Evolutionary conservation across 2,113 vertebrate species (phyloP).

Genomic region (Sclerurus mexicanus): DNA sequence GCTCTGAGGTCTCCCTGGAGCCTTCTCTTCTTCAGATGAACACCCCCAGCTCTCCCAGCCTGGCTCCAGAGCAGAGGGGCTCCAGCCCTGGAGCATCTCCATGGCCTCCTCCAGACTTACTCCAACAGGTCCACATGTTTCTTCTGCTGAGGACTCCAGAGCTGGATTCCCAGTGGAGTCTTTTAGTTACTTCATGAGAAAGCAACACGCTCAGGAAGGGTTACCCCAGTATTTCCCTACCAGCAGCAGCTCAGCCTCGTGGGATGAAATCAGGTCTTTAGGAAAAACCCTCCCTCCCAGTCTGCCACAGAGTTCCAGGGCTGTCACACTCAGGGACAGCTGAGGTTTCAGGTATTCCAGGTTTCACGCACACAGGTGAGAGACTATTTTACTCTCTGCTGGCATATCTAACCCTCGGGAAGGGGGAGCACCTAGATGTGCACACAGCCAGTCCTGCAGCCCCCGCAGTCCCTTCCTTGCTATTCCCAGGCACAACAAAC

Average conservation of each 20-base stretch:
- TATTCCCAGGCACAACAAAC: background rate
- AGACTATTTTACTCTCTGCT: background rate
- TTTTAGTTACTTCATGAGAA: background rate
- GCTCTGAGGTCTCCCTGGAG: background rate
- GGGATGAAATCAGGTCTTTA: background rate
- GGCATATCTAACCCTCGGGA: too few species aligned
- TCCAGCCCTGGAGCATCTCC: background rate
- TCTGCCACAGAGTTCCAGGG: rapidly evolving
- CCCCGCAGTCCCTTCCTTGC: too few species aligned
- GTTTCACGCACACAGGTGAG: background rate
- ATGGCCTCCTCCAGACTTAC: background rate
- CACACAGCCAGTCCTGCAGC: background rate
- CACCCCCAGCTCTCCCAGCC: background rate
- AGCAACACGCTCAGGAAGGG: background rate
- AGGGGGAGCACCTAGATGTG: background rate
- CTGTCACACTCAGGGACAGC: background rate
- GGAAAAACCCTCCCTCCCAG: background rate
- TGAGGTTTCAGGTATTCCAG: background rate
- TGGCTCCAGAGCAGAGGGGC: background rate
- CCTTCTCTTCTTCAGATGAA: background rate
- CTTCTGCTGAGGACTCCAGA: background rate
- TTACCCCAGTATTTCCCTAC: background rate
- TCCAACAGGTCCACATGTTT: rapidly evolving
- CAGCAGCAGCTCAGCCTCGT: background rate
- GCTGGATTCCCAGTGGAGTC: background rate